Percentiles rank a stretch among this genome's conserved stretches.
phyloP scores from a whole-genome alignment of 2,888 invertebrate species.

The Athalia cordata region DNA sequence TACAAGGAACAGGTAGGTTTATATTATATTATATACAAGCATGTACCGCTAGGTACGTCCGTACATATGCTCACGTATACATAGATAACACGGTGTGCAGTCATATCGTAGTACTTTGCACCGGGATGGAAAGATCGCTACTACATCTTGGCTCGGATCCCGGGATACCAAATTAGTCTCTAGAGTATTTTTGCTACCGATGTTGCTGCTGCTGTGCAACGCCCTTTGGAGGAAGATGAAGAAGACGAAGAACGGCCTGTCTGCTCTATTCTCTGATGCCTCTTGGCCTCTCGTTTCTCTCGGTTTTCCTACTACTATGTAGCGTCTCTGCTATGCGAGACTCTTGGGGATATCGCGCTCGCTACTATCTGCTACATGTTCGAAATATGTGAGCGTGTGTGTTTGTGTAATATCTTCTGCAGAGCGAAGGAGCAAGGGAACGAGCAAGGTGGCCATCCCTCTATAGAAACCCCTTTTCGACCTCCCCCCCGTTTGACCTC shows the following conservation, averaged over 20 bases:
- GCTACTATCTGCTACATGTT: background rate
- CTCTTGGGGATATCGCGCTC: conserved; percentile 4
- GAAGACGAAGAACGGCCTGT: background rate
- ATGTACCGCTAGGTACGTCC: background rate
- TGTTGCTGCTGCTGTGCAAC: background rate
- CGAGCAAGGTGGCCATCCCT: background rate
- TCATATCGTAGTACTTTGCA: conserved; percentile 37
- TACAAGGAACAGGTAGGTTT: background rate
- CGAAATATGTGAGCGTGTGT: background rate
- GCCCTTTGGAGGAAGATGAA: background rate
- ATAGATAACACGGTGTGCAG: conserved; percentile 5
- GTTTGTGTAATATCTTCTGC: background rate
- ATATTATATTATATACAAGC: background rate
- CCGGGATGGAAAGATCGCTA: conserved; percentile 26
- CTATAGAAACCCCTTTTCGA: conserved; percentile 11
- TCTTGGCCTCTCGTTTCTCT: background rate
- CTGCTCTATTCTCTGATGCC: background rate
- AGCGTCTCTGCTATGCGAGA: background rate
- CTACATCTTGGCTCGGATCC: conserved; percentile 29
- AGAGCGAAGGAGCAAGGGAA: background rate
- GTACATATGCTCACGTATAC: conserved; percentile 4
- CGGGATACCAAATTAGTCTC: conserved; percentile 58
- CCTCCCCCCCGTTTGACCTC: conserved; percentile 18
- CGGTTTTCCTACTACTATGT: too few species aligned
- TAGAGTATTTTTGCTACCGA: conserved; percentile 51